A percentile compares a stretch with the other conserved stretches of the same genome.
These are phyloP conservation scores for Cyclopterus lumpus DNA, from an alignment of 2,797 vertebrate species.

Conservation along the genomic window DNA sequence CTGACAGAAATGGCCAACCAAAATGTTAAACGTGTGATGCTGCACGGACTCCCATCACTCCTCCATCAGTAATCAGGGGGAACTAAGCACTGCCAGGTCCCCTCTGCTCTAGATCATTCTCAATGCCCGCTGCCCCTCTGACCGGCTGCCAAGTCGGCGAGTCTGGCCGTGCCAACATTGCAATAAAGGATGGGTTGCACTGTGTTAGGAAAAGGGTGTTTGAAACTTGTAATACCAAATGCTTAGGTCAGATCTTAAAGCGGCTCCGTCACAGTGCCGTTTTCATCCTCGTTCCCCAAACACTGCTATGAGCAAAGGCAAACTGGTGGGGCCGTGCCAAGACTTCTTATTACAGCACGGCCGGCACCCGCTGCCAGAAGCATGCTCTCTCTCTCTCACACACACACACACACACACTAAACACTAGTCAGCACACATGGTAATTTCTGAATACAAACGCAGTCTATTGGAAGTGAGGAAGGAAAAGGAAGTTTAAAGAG, in stretches of 20 bases:
- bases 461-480: conserved; percentile 49
- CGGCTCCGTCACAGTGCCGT: conserved; percentile 47
- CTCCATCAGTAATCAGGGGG: conserved; percentile 56
- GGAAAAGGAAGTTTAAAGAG: conserved; percentile 39
- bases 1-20: not conserved
- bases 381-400: not conserved
- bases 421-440: conserved; percentile 53
- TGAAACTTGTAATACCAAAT: conserved; percentile 55
- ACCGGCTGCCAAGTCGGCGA: conserved; percentile 58
- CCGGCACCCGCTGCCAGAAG: conserved; percentile 56
- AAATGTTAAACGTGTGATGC: conserved; percentile 33
- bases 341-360: conserved; percentile 68
- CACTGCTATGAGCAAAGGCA: conserved; percentile 66
- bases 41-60: conserved; percentile 40
- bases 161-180: conserved; percentile 52
- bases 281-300: conserved; percentile 59
- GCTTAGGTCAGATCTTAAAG: conserved; percentile 50
- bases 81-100: conserved; percentile 53
- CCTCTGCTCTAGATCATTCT: conserved; percentile 62
- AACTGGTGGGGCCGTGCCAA: conserved; percentile 69
- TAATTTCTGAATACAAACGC: conserved; percentile 62
- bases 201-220: conserved; percentile 44
- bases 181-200: conserved; percentile 51
- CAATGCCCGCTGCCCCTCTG: conserved; percentile 50
- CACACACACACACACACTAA: conserved; percentile 6